Base-by-base conservation (phyloP, 2,888 invertebrate genomes). In the Euzophera pinguis region DNA sequence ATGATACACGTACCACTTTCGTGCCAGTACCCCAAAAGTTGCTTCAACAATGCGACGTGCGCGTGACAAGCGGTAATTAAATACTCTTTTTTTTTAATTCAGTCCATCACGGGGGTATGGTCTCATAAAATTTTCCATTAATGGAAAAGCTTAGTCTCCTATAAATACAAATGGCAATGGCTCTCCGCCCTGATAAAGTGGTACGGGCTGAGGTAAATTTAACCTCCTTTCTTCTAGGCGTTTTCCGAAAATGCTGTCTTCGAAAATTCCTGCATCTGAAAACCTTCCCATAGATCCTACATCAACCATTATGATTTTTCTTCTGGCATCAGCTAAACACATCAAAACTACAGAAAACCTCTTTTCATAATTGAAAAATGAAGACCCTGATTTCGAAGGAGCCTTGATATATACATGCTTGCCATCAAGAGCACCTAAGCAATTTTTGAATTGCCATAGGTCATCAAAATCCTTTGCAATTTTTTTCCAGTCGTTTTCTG, bases 61-160 rank as follows among this genome's bases (percentile, higher is more conserved):
- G 47, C 56, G 50, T 35, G 59, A 59, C 50, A 58, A 52, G 10
- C 58, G 53, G 39, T 57, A 59, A 52, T 59, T 62, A 56, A 38
- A 60, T 4, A 54, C 52, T 55, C 55, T 59, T 43, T 60, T 56
- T 37, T 59, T 52, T 10, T 49, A 14, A 47, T 52, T 54, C 42
- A 34, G 35, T 52, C 29, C 53, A 29, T 41, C 57, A 49, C 56
- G 53, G 43, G 60, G 55, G 53, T 57, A 60, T 17, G 61, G 58
- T 60, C 61, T 54, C 57, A 62, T 57, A 13, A 60, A 52, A 27
- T 55, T 27, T 47, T 52, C 34, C 16, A 10, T 47, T 12, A 56
- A 47, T 8, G 61, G 60, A 50, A 69, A 69, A 27, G 64, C 67
- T 54, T 66, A 63, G 48, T 70, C 67, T 3, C 59, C 69, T 13